Evolutionary conservation across 2,113 vertebrate species (phyloP).

Genomic region (Callochromis pleurospilus): DNA sequence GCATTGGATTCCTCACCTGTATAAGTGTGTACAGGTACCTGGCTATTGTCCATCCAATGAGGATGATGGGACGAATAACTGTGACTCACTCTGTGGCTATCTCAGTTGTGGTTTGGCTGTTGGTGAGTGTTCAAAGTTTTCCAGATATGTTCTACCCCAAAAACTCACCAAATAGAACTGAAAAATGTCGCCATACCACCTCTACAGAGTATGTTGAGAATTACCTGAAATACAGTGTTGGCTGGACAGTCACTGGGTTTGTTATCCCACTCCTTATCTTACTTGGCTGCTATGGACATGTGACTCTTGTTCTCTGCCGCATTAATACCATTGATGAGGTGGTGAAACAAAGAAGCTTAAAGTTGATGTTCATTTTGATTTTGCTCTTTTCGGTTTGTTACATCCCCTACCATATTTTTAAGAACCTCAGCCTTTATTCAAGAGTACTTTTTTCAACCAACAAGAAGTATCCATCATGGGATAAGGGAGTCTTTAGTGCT

Average conservation of each 20-base stretch:
- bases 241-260: constrained; percentile 68
- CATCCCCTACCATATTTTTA: constrained; percentile 74
- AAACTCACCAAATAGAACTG: too few species aligned
- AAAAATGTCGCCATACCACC: constrained; percentile 40
- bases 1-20: constrained; percentile 58
- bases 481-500: constrained; percentile 31
- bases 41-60: constrained; percentile 76
- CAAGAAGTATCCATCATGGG: background rate
- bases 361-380: constrained; percentile 63
- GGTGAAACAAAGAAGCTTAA: constrained; percentile 65
- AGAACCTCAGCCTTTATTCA: constrained; percentile 72
- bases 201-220: accelerated
- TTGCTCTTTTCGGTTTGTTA: background rate
- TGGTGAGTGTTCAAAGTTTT: constrained; percentile 33
- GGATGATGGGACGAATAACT: constrained; percentile 58
- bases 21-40: constrained; percentile 81
- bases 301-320: constrained; percentile 60
- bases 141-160: constrained; percentile 55
- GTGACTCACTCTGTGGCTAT: constrained; percentile 38
- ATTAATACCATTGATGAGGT: constrained; percentile 30
- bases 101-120: accelerated
- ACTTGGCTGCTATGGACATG: constrained; percentile 72
- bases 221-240: constrained; percentile 67
- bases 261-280: constrained; percentile 69
- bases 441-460: constrained; percentile 1